Conservation (phyloP, 2,888 invertebrate genomes). For the Coleophora deauratella region DNA sequence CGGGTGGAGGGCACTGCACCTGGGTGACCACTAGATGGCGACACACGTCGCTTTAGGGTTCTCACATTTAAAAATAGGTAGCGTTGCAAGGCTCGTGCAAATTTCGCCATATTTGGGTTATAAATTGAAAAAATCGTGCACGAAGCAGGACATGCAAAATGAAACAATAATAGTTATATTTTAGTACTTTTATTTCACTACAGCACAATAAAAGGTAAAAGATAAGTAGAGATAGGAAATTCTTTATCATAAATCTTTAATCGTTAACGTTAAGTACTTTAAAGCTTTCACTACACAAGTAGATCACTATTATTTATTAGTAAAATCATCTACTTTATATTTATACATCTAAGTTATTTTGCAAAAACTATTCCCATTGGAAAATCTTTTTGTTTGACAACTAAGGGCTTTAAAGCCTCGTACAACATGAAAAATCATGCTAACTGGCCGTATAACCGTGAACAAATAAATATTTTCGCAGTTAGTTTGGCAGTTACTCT, state of each 20-base stretch:
- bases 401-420: no score
- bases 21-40: slow-evolving; percentile 86
- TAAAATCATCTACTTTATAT: slow-evolving; percentile 43
- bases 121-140: no score
- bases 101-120: no score
- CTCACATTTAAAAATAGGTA: slow-evolving; percentile 31
- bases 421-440: no score
- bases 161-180: slow-evolving; percentile 47
- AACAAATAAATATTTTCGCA: no score
- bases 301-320: slow-evolving; percentile 14
- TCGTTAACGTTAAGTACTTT: slow-evolving; percentile 39
- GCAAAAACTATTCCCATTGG: not conserved
- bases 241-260: slow-evolving; percentile 49
- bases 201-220: slow-evolving; percentile 43
- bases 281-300: slow-evolving; percentile 51
- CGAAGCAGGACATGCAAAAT: slow-evolving; percentile 25
- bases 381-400: no score
- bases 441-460: no score
- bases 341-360: slow-evolving; percentile 19
- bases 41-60: slow-evolving; percentile 61
- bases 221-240: slow-evolving; percentile 53
- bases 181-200: slow-evolving; percentile 55
- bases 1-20: slow-evolving; percentile 94
- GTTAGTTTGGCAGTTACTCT: no score
- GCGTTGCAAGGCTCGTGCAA: slow-evolving; percentile 26